Evolutionary conservation across 2,888 invertebrate species (phyloP), one percentile per base, ranked within the genome.

Genomic region (Mesopsocus fuscifrons): DNA sequence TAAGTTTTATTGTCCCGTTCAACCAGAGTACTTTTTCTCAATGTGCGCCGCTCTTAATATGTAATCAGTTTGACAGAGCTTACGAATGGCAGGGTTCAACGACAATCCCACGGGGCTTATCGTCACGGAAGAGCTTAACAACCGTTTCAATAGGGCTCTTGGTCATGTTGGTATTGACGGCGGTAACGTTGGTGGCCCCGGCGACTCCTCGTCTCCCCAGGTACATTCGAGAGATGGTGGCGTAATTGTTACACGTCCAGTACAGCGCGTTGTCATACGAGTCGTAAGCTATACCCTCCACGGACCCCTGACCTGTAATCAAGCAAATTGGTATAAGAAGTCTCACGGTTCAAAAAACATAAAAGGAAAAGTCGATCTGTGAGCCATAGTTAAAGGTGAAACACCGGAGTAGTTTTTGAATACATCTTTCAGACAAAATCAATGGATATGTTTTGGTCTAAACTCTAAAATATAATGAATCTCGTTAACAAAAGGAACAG

Each of bases 231-330:
- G 70, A 72, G 46, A 84, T 78, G 15, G 77, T 73, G 1, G 81
- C 78, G 56, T 79, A 77, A 55, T 77, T 76, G 57, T 78, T 78
- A 55, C 85, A 77, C 13, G 88, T 88, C 84, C 87, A 91, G 63
- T 82, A 91, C 13, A 91, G 64, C 51, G 74, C 67, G 51, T 74
- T 69, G 45, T 72, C 65, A 11, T 71, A 56, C 46, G 70, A 66
- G 55, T 84, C 84, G 59, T 72, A 84, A 44, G 82, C 81, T 55
- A 91, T 64, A 32, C 89, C 91, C 64, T 91, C 89, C 4, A 87
- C 87, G 0, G 84, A 78, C 8, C 84, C 84, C 61, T 81, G 79
- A 52, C 75, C 80, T 76, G 57, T 32, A 57, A 55, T 42, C 18
- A 26, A 41, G 20, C 23, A 5, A 11, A 33, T 11, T 34, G 21